Base-by-base conservation (phyloP, 2,113 vertebrate genomes). In the Rhinopithecus roxellana region DNA sequence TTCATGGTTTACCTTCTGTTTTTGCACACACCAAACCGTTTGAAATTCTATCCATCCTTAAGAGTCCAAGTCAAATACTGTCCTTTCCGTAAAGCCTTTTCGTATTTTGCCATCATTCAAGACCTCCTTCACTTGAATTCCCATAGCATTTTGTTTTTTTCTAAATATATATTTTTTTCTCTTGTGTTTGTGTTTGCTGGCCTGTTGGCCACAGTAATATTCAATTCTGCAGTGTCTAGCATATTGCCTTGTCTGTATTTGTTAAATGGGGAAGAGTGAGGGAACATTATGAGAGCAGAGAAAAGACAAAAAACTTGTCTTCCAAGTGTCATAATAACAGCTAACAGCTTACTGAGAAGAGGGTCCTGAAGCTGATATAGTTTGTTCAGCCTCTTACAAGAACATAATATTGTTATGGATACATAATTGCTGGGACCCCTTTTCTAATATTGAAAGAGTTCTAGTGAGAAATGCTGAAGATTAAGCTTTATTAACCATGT, bases 81-180 rank as follows among this genome's bases (percentile, higher is more conserved):
- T 81, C 40, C 38, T 92, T 97, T 61, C n/a, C 38, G 8, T 90
- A 50, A 86, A 96, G 69, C 55, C 48, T 83, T 96, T 97, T 88
- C 43, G 80, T 88, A 64, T 18, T 74, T 95, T 17, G 38, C 81
- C 48, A 93, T 67, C 7, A n/a, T 95, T 93, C 16, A 43, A 43
- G 22, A 72, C 59, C 11, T 75, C 32, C 35, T 91, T 85, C 18
- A 30, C 38, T 92, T 92, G 22, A 81, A 64, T 87, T 91, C 6
- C 20, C 8, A 6, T 82, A 80, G 70, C 23, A 77, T 95, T 94
- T 97, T 94, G 57, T 84, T 50, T 94, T 79, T 52, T 32, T 95
- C 27, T 90, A 85, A 93, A 89, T 74, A 8, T 40, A 59, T 40
- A 45, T 93, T 61, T 89, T 93, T 79, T 92, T 40, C 43, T 89